A percentile compares a stretch with the other conserved stretches of the same genome.
Evolutionary conservation across 2,113 vertebrate genomes (phyloP).

Genomic region (Anthoscopus minutus): DNA sequence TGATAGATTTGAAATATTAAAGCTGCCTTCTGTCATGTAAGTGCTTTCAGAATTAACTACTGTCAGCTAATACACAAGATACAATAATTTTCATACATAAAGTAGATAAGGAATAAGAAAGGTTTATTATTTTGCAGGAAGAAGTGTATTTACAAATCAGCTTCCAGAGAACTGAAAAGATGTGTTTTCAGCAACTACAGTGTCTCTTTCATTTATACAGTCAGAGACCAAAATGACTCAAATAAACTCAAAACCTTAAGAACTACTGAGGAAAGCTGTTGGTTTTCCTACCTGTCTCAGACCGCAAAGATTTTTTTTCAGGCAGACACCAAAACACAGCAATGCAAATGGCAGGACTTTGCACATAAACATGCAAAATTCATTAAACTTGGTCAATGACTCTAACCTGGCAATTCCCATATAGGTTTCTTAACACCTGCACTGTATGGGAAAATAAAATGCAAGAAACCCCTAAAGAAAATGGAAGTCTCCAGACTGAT

Average conservation of each 20-base stretch:
- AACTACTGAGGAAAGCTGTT: neutral
- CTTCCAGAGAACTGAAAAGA: neutral
- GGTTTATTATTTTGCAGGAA: neutral
- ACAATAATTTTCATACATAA: neutral
- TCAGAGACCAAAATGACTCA: neutral
- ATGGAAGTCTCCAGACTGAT: neutral
- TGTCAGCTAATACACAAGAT: neutral
- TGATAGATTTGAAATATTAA: constrained; percentile 32
- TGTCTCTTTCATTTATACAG: neutral
- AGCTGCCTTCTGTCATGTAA: constrained; percentile 14
- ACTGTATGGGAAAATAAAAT: neutral
- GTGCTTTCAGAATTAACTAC: constrained; percentile 28
- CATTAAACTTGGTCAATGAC: neutral
- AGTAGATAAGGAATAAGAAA: neutral
- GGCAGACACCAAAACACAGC: neutral
- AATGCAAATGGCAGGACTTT: neutral
- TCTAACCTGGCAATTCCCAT: neutral
- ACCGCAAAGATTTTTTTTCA: neutral
- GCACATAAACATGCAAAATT: neutral
- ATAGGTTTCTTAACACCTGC: neutral
- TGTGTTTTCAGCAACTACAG: neutral
- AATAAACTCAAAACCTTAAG: neutral
- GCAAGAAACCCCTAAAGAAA: neutral
- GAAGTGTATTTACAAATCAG: neutral
- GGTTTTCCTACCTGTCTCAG: neutral